Base-by-base conservation (phyloP, 1,140 invertebrate genomes). In the Apolygus lucorum region DNA sequence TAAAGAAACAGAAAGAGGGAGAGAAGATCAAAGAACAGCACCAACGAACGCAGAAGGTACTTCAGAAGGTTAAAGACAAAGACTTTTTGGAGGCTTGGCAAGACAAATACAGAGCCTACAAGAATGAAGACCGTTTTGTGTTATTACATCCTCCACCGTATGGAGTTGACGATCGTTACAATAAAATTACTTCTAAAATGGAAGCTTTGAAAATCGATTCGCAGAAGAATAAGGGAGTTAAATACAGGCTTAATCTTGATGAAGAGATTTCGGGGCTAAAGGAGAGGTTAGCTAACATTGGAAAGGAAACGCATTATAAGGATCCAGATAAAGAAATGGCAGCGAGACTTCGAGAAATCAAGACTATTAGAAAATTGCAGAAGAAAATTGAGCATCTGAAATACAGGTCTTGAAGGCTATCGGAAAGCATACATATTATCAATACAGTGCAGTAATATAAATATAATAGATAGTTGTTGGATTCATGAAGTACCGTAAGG, bases 311-410 rank as follows among this genome's bases (percentile, higher is more conserved):
- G 4, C 2, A 17, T 4, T 59, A 11, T 59, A 59, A 22, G 22
- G 54, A 59, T 22, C 54, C 54, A 4, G 54, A 59, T 4, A 13
- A 22, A 11, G 54, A 59, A 59, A 59, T 59, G 54, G 54, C 54
- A 17, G 13, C 11, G 8, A 11, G 54, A 22, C 4, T 24, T 8
- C 8, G 22, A 59, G 11, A 59, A 22, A 59, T 59, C 13, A 59
- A 24, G 22, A 21, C 54, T 17, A 59, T 59, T 11, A 11, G 54
- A 24, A 11, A 14, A 24, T 22, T 59, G 4, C 54, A 59, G 22
- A 59, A 22, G 11, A 59, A 22, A 59, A 59, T 59, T 22, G 54
- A 59, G 54, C 54, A 59, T 59, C 22, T 59, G 54, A 59, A 59
- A 21, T 59, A 59, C 22, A 59, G 22, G 54, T 59, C 54, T 4